Percentiles rank a stretch among this genome's conserved stretches.
Evolutionary conservation across 2,888 invertebrate species (phyloP).

Genomic region (Frankliniella fusca): DNA sequence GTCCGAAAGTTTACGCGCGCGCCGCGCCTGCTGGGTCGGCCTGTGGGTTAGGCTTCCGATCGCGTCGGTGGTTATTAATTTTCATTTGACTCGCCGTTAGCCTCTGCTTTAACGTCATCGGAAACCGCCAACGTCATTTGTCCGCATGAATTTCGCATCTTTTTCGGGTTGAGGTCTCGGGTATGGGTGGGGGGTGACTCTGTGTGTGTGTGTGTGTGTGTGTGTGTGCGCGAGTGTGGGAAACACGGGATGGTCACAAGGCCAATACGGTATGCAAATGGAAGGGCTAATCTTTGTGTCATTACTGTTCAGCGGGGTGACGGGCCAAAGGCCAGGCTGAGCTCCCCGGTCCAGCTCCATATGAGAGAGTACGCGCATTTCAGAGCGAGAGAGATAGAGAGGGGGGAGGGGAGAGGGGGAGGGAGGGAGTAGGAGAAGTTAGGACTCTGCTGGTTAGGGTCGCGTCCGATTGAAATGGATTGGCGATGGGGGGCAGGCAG

Average conservation of each 20-base stretch:
- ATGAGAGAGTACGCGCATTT: no score
- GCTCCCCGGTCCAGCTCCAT: background rate
- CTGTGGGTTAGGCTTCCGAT: no score
- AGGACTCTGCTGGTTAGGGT: no score
- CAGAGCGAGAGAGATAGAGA: background rate
- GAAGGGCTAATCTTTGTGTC: slow-evolving; percentile 17
- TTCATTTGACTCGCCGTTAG: no score
- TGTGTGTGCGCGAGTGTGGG: background rate
- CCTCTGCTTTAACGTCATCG: no score
- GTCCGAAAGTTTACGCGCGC: no score
- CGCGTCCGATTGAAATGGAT: no score
- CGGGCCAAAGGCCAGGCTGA: background rate
- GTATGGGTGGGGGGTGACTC: background rate
- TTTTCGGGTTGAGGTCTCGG: background rate
- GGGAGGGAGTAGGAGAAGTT: no score
- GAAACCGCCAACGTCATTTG: background rate
- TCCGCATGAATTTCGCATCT: background rate
- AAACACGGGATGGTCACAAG: background rate
- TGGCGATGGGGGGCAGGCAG: no score
- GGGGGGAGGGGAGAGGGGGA: no score
- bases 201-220: background rate
- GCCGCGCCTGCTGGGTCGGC: no score
- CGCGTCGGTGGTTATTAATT: no score
- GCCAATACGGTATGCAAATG: slow-evolving; percentile 20
- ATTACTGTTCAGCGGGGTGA: background rate